Conservation (phyloP, 2,888 invertebrate genomes). For the Corythucha ciliata region DNA sequence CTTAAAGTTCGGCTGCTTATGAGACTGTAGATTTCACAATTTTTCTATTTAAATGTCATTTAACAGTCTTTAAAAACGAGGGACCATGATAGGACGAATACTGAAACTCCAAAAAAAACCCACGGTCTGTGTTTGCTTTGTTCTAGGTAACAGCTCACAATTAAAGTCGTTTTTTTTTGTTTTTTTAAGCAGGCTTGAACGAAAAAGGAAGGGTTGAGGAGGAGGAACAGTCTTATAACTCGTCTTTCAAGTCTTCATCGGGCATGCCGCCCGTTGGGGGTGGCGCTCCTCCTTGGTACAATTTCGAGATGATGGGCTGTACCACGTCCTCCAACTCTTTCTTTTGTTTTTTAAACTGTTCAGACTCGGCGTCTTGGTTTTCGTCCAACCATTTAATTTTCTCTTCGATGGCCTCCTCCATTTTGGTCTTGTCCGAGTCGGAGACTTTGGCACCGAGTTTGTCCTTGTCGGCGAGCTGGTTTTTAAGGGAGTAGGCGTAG, state of each 20-base stretch:
- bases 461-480: slow-evolving; percentile 92
- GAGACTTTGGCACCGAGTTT: slow-evolving; percentile 86
- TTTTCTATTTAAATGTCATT: no score
- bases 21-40: no score
- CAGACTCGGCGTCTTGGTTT: slow-evolving; percentile 84
- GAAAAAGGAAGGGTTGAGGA: no score
- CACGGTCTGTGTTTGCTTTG: no score
- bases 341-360: slow-evolving; percentile 89
- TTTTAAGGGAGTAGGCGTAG: slow-evolving; percentile 95
- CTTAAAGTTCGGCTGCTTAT: no score
- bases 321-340: slow-evolving; percentile 90
- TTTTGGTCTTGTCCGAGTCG: slow-evolving; percentile 84
- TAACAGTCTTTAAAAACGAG: no score
- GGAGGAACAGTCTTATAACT: slow-evolving; percentile 54
- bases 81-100: no score
- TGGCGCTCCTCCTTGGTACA: slow-evolving; percentile 76
- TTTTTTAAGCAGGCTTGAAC: no score
- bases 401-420: slow-evolving; percentile 93
- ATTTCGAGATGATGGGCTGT: slow-evolving; percentile 93
- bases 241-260: slow-evolving; percentile 71
- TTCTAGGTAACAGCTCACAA: no score
- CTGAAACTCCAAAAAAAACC: no score
- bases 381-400: slow-evolving; percentile 97
- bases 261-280: slow-evolving; percentile 58
- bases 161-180: no score